These are phyloP conservation scores for Rhingia campestris DNA, from an alignment of 2,888 invertebrate genomes.

Conservation along the genomic window DNA sequence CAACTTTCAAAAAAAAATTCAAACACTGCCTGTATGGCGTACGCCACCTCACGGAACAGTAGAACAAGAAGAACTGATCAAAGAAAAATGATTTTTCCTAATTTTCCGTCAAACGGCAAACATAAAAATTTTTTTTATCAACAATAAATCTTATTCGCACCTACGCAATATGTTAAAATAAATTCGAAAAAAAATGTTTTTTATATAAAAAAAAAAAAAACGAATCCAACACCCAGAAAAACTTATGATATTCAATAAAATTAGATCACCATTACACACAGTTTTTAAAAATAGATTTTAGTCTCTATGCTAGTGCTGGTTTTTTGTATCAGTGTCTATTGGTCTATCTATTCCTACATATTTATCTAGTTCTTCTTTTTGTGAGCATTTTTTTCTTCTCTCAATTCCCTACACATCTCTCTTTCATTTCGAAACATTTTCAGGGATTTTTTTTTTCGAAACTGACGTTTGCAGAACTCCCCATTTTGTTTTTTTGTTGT, in stretches of 20 bases:
- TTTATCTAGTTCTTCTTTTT: constrained; percentile 9
- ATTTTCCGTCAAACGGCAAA: not conserved
- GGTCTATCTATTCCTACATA: constrained; percentile 32
- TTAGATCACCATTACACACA: constrained; percentile 69
- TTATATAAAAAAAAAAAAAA: constrained; percentile 7
- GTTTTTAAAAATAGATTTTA: constrained; percentile 51
- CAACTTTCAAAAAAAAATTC: no score
- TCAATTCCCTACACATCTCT: not conserved
- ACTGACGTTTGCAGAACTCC: constrained; percentile 34
- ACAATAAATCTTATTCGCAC: not conserved
- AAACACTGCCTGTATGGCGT: not conserved
- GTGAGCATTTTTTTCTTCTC: not conserved
- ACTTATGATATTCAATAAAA: constrained; percentile 59
- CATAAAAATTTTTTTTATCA: not conserved
- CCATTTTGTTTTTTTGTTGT: constrained; percentile 36
- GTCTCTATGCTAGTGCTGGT: constrained; percentile 25
- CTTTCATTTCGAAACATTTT: constrained; percentile 7
- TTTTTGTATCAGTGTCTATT: constrained; percentile 27
- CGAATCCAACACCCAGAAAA: constrained; percentile 7
- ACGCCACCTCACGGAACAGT: not conserved
- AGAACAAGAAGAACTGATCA: not conserved
- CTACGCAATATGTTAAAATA: constrained; percentile 6
- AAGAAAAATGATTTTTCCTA: not conserved
- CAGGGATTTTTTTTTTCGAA: constrained; percentile 52
- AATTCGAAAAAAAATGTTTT: not conserved